Conservation (phyloP, 2,797 vertebrate genomes). For the Carapus acus region DNA sequence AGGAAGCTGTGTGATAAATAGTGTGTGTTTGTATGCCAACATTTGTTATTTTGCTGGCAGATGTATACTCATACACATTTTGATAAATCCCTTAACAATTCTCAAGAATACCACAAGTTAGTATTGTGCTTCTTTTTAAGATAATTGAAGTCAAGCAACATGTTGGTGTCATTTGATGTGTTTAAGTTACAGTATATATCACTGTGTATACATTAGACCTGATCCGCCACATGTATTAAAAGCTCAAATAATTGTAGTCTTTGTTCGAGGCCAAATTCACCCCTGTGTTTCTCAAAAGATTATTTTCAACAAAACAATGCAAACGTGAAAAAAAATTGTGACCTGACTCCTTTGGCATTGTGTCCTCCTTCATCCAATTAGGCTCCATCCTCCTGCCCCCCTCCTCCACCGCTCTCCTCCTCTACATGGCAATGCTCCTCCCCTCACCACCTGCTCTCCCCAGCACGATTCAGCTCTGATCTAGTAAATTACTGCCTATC, state of each 20-base stretch:
- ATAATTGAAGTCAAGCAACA: too few species aligned
- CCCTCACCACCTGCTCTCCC: slow-evolving; percentile 76
- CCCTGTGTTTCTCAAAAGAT: background rate
- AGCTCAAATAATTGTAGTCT: too few species aligned
- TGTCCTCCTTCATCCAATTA: slow-evolving; percentile 37
- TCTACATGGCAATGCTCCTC: slow-evolving; percentile 41
- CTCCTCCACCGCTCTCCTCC: slow-evolving; percentile 11
- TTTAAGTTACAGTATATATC: too few species aligned
- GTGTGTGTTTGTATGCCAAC: slow-evolving; percentile 30
- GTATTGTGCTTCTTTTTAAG: too few species aligned
- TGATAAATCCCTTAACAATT: too few species aligned
- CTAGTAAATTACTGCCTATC: slow-evolving; percentile 90
- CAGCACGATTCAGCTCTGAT: slow-evolving; percentile 84
- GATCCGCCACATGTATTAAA: too few species aligned
- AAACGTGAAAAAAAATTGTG: background rate
- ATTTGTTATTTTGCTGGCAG: slow-evolving; percentile 1
- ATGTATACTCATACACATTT: too few species aligned
- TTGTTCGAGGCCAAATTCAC: too few species aligned
- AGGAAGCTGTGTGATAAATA: slow-evolving; percentile 14
- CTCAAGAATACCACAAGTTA: too few species aligned
- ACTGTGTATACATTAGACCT: too few species aligned
- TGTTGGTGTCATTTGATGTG: too few species aligned
- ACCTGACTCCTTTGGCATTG: slow-evolving; percentile 41
- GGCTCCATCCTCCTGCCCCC: slow-evolving; percentile 33
- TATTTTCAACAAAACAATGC: background rate